These are phyloP conservation scores for Drosophila lini DNA, from an alignment of 1,140 invertebrate genomes.

Conservation along the genomic window DNA sequence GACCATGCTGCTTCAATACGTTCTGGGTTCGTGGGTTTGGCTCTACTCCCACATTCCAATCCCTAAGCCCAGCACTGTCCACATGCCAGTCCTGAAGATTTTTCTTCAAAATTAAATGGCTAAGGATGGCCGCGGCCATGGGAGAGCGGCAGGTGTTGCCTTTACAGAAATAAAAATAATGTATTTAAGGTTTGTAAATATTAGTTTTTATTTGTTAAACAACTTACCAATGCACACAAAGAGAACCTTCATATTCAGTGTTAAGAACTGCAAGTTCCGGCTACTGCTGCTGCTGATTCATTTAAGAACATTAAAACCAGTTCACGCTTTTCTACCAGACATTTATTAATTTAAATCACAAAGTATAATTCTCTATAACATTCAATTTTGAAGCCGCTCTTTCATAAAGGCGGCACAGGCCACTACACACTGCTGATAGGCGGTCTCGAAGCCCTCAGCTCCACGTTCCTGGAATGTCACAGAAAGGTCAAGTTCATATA, in stretches of 20 bases:
- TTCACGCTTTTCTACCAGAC: slow-evolving; percentile 22
- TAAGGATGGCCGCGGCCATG: slow-evolving; percentile 95
- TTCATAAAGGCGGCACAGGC: slow-evolving; percentile 89
- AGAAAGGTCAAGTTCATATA: neutral
- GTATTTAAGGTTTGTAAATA: neutral
- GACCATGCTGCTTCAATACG: slow-evolving; percentile 87
- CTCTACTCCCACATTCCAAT: slow-evolving; percentile 92
- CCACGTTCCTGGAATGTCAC: slow-evolving; percentile 86
- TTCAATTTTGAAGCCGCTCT: slow-evolving; percentile 60
- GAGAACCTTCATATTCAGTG: slow-evolving; percentile 63
- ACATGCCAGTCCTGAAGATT: slow-evolving; percentile 90
- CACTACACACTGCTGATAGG: slow-evolving; percentile 89
- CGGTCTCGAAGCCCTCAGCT: slow-evolving; percentile 89
- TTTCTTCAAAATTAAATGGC: slow-evolving; percentile 88
- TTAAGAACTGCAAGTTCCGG: slow-evolving; percentile 27
- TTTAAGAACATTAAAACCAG: slow-evolving; percentile 35
- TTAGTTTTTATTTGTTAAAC: slow-evolving; percentile 9
- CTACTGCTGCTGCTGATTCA: slow-evolving; percentile 24
- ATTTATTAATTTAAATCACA: slow-evolving; percentile 40
- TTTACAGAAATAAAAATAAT: slow-evolving; percentile 33
- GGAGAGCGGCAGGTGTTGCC: slow-evolving; percentile 98
- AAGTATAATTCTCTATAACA: slow-evolving; percentile 4
- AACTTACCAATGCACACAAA: slow-evolving; percentile 79
- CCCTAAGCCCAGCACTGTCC: slow-evolving; percentile 93
- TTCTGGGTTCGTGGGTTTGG: slow-evolving; percentile 91